Conservation (phyloP, 2,113 vertebrate species). For the Cyphomyrus discorhynchus region DNA sequence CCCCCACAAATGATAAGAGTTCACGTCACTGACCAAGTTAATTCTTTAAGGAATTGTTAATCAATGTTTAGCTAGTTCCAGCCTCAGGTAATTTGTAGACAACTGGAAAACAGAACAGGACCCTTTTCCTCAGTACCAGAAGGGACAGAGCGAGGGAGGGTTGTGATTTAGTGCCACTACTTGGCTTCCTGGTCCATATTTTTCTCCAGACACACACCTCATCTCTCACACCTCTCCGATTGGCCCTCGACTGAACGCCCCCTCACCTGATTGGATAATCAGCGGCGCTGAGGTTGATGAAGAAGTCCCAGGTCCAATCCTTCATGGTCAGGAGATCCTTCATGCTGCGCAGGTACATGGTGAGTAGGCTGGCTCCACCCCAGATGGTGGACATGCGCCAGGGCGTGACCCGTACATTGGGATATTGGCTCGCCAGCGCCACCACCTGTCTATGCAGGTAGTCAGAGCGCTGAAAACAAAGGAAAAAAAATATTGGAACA, state of each 20-base stretch:
- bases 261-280: conserved; percentile 94
- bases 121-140: neutral
- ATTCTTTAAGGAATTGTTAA: neutral
- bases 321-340: conserved; percentile 86
- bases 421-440: conserved; percentile 70
- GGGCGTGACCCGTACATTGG: conserved; percentile 83
- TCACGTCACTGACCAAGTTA: neutral
- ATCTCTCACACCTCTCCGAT: neutral
- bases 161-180: neutral
- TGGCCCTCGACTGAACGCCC: neutral
- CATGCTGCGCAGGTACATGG: conserved; percentile 93
- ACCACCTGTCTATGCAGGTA: conserved; percentile 87
- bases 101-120: neutral
- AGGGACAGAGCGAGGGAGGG: neutral
- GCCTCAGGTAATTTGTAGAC: no score
- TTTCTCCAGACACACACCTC: neutral
- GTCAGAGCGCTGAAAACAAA: conserved; percentile 74
- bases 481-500: neutral
- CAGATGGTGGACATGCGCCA: conserved; percentile 99
- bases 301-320: conserved; percentile 98
- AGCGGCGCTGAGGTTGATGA: conserved; percentile 96
- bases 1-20: neutral
- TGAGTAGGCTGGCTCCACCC: conserved; percentile 92
- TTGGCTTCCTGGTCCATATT: neutral
- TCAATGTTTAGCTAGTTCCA: neutral